Evolutionary conservation across 2,113 vertebrate genomes (phyloP).

Genomic region (Sialia sialis): DNA sequence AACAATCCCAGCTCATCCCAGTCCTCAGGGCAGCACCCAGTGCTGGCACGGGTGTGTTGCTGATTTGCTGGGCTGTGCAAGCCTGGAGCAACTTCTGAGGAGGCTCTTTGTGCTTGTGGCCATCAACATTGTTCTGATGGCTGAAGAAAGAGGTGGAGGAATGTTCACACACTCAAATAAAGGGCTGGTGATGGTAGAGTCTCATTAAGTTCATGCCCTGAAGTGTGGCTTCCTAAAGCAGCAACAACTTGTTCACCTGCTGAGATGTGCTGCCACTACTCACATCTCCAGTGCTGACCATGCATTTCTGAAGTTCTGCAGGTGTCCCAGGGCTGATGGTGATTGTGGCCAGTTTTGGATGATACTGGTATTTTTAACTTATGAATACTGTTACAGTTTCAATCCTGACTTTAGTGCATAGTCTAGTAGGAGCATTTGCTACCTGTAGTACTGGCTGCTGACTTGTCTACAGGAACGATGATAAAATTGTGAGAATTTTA

Average conservation of each 20-base stretch:
- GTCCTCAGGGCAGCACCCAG: not conserved
- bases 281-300: not conserved
- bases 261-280: not conserved
- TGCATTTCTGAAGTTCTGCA: not conserved
- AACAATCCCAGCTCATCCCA: not conserved
- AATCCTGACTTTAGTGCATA: not conserved
- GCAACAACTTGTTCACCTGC: not conserved
- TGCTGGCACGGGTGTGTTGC: not conserved
- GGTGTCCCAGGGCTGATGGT: not conserved
- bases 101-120: not conserved
- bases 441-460: not conserved
- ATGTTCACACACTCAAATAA: rapidly evolving
- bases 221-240: not conserved
- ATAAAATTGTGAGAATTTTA: not conserved
- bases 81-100: not conserved
- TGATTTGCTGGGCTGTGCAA: rapidly evolving
- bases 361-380: not conserved
- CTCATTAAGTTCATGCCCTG: rapidly evolving
- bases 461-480: not conserved
- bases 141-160: not conserved
- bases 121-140: rapidly evolving
- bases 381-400: rapidly evolving
- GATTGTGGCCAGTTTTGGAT: not conserved
- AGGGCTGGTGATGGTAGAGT: not conserved
- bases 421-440: not conserved